Evolutionary conservation across 2,113 vertebrate species (phyloP).

Genomic region (Archilochus colubris): DNA sequence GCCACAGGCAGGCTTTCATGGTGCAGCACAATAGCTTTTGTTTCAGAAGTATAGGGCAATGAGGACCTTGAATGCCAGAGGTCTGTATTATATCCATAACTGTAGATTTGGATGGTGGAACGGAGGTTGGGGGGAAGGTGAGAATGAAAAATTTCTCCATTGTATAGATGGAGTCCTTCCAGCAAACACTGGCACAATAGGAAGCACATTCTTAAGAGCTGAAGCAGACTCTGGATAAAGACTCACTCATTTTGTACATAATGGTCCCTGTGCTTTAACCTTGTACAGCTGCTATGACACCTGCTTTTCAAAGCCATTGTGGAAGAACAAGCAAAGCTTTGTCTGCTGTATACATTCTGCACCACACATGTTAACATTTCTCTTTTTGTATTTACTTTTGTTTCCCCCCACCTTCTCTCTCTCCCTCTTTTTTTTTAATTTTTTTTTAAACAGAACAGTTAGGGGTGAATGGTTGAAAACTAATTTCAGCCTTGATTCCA

Average conservation of each 20-base stretch:
- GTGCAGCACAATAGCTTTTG: conserved; percentile 80
- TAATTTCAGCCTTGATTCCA: conserved; percentile 69
- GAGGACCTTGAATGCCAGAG: conserved; percentile 75
- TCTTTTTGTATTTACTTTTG: conserved; percentile 75
- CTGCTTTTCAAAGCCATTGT: conserved; percentile 72
- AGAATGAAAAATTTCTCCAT: conserved; percentile 69
- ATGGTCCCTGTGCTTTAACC: conserved; percentile 71
- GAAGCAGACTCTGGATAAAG: conserved; percentile 71
- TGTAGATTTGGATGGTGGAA: conserved; percentile 72
- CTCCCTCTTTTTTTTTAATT: background rate
- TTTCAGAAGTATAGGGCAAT: conserved; percentile 78
- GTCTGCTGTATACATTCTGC: conserved; percentile 66
- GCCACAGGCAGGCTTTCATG: conserved; percentile 67
- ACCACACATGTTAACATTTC: conserved; percentile 72
- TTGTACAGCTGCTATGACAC: conserved; percentile 73
- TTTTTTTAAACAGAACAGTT: conserved; percentile 6
- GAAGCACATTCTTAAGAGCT: conserved; percentile 71
- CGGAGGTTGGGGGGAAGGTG: conserved; percentile 73
- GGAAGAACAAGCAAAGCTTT: conserved; percentile 70
- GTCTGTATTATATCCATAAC: conserved; percentile 79
- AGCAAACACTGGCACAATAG: conserved; percentile 73
- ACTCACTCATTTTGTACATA: conserved; percentile 72
- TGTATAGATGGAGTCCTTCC: conserved; percentile 71
- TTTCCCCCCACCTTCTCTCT: conserved; percentile 60
- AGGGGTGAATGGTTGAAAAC: conserved; percentile 68